Evolutionary conservation across 2,113 vertebrate genomes (phyloP).

Genomic region (Otis tarda): DNA sequence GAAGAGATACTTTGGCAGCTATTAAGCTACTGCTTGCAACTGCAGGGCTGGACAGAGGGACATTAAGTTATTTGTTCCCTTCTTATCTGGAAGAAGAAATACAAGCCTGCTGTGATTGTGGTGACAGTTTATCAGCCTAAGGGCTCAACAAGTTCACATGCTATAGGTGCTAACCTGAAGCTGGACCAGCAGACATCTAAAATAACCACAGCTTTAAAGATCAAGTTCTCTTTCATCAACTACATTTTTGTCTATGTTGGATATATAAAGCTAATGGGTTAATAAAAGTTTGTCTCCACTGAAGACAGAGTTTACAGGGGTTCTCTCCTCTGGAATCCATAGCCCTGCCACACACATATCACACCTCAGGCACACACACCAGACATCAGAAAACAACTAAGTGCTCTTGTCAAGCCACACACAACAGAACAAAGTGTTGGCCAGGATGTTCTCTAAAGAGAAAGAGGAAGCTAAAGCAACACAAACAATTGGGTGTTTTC

Average conservation of each 20-base stretch:
- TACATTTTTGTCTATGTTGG: background rate
- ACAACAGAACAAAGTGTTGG: background rate
- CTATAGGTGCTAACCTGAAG: background rate
- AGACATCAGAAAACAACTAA: background rate
- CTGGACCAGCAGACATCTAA: background rate
- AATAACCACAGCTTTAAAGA: background rate
- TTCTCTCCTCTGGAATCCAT: background rate
- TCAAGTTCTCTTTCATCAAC: background rate
- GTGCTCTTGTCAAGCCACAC: background rate
- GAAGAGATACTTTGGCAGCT: background rate
- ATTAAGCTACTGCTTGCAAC: background rate
- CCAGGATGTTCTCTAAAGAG: background rate
- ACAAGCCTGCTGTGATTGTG: background rate
- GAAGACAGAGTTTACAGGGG: background rate
- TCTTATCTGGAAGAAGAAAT: background rate
- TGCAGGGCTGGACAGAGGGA: background rate
- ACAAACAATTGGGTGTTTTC: background rate
- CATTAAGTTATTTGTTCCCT: background rate
- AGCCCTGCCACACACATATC: fast-evolving
- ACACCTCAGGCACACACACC: fast-evolving
- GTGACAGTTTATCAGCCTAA: background rate
- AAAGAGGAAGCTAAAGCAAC: background rate
- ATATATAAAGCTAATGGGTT: background rate
- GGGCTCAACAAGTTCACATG: background rate
- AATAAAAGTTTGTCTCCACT: background rate